A percentile compares a stretch with the other conserved stretches of the same genome.
Evolutionary conservation across 2,888 invertebrate species (phyloP).

Genomic region (Tineola bisselliella): DNA sequence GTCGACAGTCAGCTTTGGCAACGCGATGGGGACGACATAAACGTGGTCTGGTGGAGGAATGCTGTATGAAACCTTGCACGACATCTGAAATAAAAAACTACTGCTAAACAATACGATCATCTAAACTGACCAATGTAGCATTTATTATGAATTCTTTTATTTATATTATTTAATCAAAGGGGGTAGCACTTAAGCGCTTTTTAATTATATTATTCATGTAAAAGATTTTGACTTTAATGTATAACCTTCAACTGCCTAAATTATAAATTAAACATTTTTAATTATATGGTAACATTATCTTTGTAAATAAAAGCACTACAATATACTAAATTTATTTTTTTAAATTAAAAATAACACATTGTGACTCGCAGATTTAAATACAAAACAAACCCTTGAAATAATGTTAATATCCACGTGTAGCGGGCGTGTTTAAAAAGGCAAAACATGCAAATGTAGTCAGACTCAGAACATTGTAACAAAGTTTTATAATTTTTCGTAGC

Average conservation of each 20-base stretch:
- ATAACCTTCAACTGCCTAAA: background rate
- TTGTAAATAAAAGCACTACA: background rate
- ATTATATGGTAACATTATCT: background rate
- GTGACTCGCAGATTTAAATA: too few species aligned
- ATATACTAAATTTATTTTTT: background rate
- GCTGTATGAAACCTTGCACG: slow-evolving; percentile 33
- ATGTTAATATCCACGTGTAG: background rate
- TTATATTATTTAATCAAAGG: background rate
- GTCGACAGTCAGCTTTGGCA: slow-evolving; percentile 25
- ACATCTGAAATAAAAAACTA: slow-evolving; percentile 30
- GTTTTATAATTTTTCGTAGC: background rate
- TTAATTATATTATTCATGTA: background rate
- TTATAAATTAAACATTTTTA: background rate
- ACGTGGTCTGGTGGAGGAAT: slow-evolving; percentile 34
- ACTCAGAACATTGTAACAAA: background rate
- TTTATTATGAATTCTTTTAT: background rate
- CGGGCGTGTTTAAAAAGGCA: background rate
- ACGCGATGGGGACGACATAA: slow-evolving; percentile 32
- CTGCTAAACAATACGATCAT: background rate
- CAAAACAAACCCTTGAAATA: too few species aligned
- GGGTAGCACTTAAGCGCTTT: background rate
- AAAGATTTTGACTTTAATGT: background rate
- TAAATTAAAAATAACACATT: background rate
- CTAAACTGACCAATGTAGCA: background rate
- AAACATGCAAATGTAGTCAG: background rate